Evolutionary conservation across 2,888 invertebrate genomes (phyloP).

Genomic region (Chymomyza caudatula): DNA sequence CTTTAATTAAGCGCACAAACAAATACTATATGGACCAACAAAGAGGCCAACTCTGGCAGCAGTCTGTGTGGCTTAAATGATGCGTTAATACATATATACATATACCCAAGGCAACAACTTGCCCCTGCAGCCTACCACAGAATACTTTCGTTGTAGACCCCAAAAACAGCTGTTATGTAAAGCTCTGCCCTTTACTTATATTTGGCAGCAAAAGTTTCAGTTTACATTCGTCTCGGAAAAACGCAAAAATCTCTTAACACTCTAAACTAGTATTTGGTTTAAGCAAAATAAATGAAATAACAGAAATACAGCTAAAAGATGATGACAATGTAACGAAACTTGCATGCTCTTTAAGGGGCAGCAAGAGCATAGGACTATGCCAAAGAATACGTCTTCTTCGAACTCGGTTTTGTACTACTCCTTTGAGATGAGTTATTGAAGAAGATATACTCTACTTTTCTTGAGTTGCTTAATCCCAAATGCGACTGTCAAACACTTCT

Average conservation of each 20-base stretch:
- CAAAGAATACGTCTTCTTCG: too few species aligned
- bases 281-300: background rate
- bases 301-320: background rate
- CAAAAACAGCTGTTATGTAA: slow-evolving; percentile 20
- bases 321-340: slow-evolving; percentile 13
- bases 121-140: slow-evolving; percentile 51
- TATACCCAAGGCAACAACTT: slow-evolving; percentile 10
- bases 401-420: too few species aligned
- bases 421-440: too few species aligned
- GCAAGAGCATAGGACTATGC: too few species aligned
- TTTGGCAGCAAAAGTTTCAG: background rate
- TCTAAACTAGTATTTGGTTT: too few species aligned
- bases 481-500: too few species aligned
- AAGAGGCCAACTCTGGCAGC: background rate
- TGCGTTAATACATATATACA: slow-evolving; percentile 50
- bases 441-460: too few species aligned
- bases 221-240: background rate
- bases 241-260: background rate
- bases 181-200: background rate
- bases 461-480: too few species aligned
- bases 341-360: slow-evolving; percentile 5
- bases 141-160: slow-evolving; percentile 36
- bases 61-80: slow-evolving; percentile 58
- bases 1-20: slow-evolving; percentile 58
- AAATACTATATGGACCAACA: background rate